Conservation (phyloP, 2,888 invertebrate species). For the Drosophila kanekoi region DNA sequence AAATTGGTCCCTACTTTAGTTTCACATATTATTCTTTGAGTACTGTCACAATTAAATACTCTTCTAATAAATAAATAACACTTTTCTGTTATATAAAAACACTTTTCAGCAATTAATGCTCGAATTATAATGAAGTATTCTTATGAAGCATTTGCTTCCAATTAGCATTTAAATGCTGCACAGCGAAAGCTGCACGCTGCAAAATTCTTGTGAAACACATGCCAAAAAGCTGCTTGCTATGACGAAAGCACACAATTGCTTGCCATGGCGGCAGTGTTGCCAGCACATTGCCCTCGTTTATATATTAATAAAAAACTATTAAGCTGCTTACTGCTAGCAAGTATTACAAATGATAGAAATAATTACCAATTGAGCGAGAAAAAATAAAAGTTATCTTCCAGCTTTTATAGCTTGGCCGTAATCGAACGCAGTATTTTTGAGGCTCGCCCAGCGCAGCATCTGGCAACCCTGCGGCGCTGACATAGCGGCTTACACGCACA, state of each 20-base stretch:
- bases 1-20: too few relatives aligned
- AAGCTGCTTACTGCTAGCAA: accelerated
- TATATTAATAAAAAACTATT: background rate
- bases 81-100: too few relatives aligned
- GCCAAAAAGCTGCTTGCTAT: constrained; percentile 54
- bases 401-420: accelerated
- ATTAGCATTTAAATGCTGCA: constrained; percentile 25
- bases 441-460: accelerated
- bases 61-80: too few relatives aligned
- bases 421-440: background rate
- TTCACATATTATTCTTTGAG: too few relatives aligned
- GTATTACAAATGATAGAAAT: accelerated
- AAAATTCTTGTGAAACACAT: constrained; percentile 22
- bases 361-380: background rate
- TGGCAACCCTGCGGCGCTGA: constrained; percentile 56
- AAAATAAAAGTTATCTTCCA: constrained; percentile 6
- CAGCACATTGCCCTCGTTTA: constrained; percentile 12
- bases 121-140: background rate
- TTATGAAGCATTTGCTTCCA: constrained; percentile 14
- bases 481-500: constrained; percentile 62
- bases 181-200: constrained; percentile 32
- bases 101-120: background rate
- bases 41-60: too few relatives aligned
- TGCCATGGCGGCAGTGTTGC: constrained; percentile 54
- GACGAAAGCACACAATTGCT: constrained; percentile 28